Evolutionary conservation across 2,797 vertebrate genomes (phyloP).

Genomic region (Urophycis tenuis): DNA sequence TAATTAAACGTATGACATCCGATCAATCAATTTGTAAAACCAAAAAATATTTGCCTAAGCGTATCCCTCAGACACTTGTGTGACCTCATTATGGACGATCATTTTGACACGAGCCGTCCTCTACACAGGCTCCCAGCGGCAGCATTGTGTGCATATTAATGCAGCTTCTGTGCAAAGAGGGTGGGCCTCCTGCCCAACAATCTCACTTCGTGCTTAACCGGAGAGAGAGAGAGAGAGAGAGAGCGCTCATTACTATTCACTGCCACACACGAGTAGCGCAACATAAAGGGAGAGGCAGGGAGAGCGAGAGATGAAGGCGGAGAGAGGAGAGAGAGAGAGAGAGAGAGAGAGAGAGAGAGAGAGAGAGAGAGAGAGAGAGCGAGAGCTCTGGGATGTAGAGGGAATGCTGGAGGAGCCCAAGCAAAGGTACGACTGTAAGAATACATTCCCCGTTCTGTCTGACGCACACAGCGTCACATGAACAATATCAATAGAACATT

Average conservation of each 20-base stretch:
- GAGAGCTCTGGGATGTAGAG: not conserved
- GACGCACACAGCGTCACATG: not conserved
- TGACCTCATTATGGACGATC: not conserved
- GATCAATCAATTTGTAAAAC: not conserved
- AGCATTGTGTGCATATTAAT: slow-evolving; percentile 4
- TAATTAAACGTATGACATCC: not conserved
- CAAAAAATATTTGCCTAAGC: not conserved
- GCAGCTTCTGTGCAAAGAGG: not conserved
- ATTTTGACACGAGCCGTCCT: not conserved
- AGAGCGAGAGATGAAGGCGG: slow-evolving; percentile 9
- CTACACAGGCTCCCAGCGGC: not conserved
- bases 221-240: no score
- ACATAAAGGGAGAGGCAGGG: not conserved
- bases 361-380: not conserved
- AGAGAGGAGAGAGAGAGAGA: not conserved
- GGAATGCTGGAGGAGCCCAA: not conserved
- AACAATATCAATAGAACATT: not conserved
- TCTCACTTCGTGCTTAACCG: slow-evolving; percentile 2
- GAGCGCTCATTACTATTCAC: slow-evolving; percentile 8
- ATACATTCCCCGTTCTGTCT: not conserved
- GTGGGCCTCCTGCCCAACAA: not conserved
- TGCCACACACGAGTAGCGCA: slow-evolving; percentile 1
- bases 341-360: not conserved
- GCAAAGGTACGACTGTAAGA: not conserved
- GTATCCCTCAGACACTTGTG: not conserved